These are phyloP conservation scores for Thalassophryne amazonica DNA, from an alignment of 2,797 vertebrate genomes.

Conservation along the genomic window DNA sequence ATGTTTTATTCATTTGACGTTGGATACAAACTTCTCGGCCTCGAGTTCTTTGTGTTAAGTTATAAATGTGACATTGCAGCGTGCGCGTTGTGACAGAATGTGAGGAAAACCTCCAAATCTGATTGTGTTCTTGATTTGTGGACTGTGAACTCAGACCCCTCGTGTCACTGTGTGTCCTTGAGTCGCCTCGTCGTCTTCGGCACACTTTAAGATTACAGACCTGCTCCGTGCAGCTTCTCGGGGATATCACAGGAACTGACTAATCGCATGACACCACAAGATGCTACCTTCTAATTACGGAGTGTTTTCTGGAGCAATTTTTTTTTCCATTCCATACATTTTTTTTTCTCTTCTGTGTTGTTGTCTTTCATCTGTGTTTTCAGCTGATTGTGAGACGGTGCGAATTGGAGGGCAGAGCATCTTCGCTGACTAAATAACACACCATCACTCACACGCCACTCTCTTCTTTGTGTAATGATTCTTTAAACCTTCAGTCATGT, in stretches of 20 bases:
- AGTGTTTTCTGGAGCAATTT: slow-evolving; percentile 46
- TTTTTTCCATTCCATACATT: slow-evolving; percentile 40
- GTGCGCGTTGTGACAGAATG: not conserved
- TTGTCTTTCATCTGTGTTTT: slow-evolving; percentile 54
- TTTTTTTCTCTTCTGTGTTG: slow-evolving; percentile 29
- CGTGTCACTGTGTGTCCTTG: not conserved
- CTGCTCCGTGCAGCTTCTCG: slow-evolving; percentile 50
- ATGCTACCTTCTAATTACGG: slow-evolving; percentile 78
- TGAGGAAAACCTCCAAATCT: not conserved
- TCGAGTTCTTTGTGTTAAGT: not conserved
- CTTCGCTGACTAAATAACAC: slow-evolving; percentile 37
- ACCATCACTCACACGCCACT: slow-evolving; percentile 39
- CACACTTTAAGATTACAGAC: slow-evolving; percentile 70
- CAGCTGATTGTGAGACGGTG: slow-evolving; percentile 39
- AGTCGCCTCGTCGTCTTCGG: slow-evolving; percentile 17
- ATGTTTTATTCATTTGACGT: slow-evolving; percentile 11
- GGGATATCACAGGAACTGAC: slow-evolving; percentile 74
- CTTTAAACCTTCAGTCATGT: slow-evolving; percentile 11
- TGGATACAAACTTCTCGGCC: not conserved
- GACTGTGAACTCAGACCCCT: slow-evolving; percentile 30
- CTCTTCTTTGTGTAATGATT: slow-evolving; percentile 43
- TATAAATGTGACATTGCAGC: slow-evolving; percentile 9
- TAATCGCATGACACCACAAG: slow-evolving; percentile 69
- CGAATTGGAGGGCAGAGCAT: slow-evolving; percentile 58
- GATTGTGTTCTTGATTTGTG: slow-evolving; percentile 18